phyloP scores from a whole-genome alignment of 2,797 vertebrate genomes.

The Chromis chromis region DNA sequence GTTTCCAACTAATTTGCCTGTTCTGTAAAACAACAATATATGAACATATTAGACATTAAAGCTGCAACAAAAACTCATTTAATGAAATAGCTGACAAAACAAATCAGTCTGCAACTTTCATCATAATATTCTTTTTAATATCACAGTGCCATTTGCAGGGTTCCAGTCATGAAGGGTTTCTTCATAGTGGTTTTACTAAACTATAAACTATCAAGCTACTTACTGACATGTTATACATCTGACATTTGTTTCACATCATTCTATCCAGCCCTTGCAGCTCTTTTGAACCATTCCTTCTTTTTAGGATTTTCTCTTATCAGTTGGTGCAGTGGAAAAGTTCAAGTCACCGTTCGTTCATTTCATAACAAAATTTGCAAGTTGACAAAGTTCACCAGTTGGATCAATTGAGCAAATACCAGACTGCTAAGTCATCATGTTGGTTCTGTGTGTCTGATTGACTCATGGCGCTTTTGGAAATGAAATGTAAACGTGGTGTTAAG shows the following conservation, averaged over 20 bases:
- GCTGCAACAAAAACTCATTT: neutral
- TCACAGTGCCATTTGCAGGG: too few relatives aligned
- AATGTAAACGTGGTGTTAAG: neutral
- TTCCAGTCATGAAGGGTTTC: too few relatives aligned
- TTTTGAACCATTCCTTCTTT: neutral
- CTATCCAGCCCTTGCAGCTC: neutral
- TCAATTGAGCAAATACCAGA: conserved; percentile 61
- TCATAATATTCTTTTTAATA: too few relatives aligned
- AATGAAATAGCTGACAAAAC: neutral
- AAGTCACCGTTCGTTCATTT: conserved; percentile 23
- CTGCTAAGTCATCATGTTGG: conserved; percentile 15
- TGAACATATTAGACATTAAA: neutral
- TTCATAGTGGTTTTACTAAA: too few relatives aligned
- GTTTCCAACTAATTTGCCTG: neutral
- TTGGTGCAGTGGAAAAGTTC: neutral
- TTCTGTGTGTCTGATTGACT: conserved; percentile 19
- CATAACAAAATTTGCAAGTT: conserved; percentile 38
- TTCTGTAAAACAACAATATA: neutral
- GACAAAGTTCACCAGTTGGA: conserved; percentile 57
- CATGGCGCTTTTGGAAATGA: neutral
- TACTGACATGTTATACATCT: too few relatives aligned
- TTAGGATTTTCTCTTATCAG: neutral
- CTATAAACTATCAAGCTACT: too few relatives aligned
- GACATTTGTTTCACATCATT: neutral
- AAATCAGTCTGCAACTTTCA: too few relatives aligned